Evolutionary conservation across 2,797 vertebrate species (phyloP).

Genomic region (Myripristis jacobus): DNA sequence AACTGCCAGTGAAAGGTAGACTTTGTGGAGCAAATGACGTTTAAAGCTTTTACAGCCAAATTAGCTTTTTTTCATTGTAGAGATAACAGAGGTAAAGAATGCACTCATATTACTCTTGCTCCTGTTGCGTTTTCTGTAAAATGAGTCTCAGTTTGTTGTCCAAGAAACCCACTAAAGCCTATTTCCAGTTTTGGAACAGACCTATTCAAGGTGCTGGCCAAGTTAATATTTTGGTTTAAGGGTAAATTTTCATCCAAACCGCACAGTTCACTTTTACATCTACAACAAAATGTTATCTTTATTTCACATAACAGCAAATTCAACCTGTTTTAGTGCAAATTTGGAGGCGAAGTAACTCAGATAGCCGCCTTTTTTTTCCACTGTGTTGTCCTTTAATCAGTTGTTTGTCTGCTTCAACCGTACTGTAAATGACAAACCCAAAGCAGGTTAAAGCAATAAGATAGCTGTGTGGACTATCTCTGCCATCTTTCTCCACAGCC

Average conservation of each 20-base stretch:
- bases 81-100: not conserved
- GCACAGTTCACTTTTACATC: not conserved
- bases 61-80: not conserved
- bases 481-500: not conserved
- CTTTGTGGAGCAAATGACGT: not conserved
- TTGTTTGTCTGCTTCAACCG: not conserved
- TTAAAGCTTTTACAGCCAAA: not conserved
- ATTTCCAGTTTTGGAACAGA: constrained; percentile 7
- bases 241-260: not conserved
- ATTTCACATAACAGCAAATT: not conserved
- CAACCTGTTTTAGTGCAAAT: not conserved
- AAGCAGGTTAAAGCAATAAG: not conserved
- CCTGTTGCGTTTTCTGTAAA: not conserved
- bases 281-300: not conserved
- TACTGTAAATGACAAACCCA: not conserved
- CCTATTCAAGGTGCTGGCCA: not conserved
- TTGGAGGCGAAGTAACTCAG: constrained; percentile 1
- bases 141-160: not conserved
- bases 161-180: not conserved
- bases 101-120: not conserved
- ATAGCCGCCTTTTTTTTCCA: not conserved
- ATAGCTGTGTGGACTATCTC: not conserved
- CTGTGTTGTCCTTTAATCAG: not conserved
- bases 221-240: not conserved
- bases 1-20: not conserved